These are phyloP conservation scores for Pristionchus pacificus DNA, from an alignment of 1,140 invertebrate genomes.

Conservation along the genomic window DNA sequence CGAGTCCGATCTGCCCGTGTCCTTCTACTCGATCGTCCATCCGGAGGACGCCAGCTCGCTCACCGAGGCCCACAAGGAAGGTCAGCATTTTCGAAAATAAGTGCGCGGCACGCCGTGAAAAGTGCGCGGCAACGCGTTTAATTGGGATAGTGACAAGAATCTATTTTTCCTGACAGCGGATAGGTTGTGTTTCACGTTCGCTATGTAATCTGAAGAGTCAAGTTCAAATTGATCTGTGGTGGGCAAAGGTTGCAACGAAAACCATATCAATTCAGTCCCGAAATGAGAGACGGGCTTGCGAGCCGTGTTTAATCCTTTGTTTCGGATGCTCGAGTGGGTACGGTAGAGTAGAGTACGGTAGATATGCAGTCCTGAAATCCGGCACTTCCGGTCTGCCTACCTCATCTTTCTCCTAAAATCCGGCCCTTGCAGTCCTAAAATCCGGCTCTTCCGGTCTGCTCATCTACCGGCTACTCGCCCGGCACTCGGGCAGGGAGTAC, in stretches of 20 bases:
- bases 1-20: conserved; percentile 82
- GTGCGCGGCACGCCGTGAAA: background rate
- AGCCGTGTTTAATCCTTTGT: too few species aligned
- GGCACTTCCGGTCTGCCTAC: background rate
- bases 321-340: background rate
- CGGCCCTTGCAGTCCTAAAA: conserved; percentile 77
- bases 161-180: background rate
- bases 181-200: too few species aligned
- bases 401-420: background rate
- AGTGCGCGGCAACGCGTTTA: background rate
- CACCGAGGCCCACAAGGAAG: conserved; percentile 95
- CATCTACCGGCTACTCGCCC: conserved; percentile 75
- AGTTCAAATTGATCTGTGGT: too few species aligned
- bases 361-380: conserved; percentile 19
- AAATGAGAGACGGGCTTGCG: too few species aligned
- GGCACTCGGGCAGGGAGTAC: conserved; percentile 77
- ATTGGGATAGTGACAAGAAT: background rate
- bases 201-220: too few species aligned
- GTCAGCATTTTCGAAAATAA: conserved; percentile 68
- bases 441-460: conserved; percentile 96
- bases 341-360: background rate
- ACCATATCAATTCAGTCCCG: too few species aligned
- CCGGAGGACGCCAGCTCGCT: conserved; percentile 94
- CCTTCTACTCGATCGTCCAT: conserved; percentile 83
- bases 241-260: too few species aligned